Conservation (phyloP, 2,113 vertebrate species). For the Tenebrosternarchus preto region DNA sequence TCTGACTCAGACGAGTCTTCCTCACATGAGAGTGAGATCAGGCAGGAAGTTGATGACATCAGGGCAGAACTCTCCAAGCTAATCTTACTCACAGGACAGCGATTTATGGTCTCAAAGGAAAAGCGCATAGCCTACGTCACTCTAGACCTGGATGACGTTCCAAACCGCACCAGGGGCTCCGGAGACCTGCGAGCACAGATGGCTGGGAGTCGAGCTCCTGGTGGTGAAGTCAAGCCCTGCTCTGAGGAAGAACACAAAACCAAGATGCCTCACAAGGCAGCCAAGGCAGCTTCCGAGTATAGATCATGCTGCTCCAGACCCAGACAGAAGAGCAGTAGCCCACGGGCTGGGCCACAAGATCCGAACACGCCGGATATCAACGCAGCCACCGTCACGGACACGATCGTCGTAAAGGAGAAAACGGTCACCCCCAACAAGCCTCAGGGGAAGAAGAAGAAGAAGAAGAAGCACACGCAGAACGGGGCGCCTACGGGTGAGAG, state of each 20-base stretch:
- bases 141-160: slow-evolving; percentile 52
- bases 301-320: slow-evolving; percentile 53
- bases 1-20: slow-evolving; percentile 26
- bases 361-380: slow-evolving; percentile 46
- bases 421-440: slow-evolving; percentile 63
- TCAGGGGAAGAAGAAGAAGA: slow-evolving; percentile 76
- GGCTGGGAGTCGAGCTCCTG: neutral
- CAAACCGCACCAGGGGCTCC: slow-evolving; percentile 52
- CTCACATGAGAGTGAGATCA: slow-evolving; percentile 48
- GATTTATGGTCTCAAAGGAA: slow-evolving; percentile 42
- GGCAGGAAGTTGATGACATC: slow-evolving; percentile 25
- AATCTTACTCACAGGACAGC: slow-evolving; percentile 45
- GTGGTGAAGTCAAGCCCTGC: neutral
- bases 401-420: slow-evolving; percentile 61
- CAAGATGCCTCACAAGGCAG: slow-evolving; percentile 70
- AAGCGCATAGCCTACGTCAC: slow-evolving; percentile 45
- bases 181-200: neutral
- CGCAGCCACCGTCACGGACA: slow-evolving; percentile 52
- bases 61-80: slow-evolving; percentile 58
- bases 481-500: slow-evolving; percentile 45
- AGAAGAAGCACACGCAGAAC: slow-evolving; percentile 76
- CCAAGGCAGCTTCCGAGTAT: slow-evolving; percentile 58
- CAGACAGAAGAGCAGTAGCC: slow-evolving; percentile 62
- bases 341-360: slow-evolving; percentile 38
- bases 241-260: neutral